These are phyloP conservation scores for Oryzaephilus surinamensis DNA, from an alignment of 1,140 invertebrate species.

Conservation along the genomic window DNA sequence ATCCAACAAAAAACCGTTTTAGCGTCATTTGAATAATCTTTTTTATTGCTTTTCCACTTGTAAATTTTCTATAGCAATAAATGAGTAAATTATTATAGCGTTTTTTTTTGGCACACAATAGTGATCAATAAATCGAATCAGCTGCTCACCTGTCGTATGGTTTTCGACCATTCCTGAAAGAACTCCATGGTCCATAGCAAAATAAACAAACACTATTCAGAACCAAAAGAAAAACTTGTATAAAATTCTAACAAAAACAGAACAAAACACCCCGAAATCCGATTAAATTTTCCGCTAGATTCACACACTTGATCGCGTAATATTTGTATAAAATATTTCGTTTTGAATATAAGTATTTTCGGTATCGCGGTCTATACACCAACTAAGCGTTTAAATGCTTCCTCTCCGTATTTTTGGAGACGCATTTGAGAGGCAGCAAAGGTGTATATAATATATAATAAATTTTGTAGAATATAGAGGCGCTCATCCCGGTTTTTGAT, in stretches of 20 bases:
- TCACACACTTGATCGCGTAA: slow-evolving; percentile 1
- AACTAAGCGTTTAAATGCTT: too few species aligned
- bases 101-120: too few species aligned
- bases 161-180: slow-evolving; percentile 29
- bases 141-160: slow-evolving; percentile 5
- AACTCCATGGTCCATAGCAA: slow-evolving; percentile 30
- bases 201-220: neutral
- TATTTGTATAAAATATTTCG: neutral
- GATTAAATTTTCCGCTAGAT: slow-evolving; percentile 1
- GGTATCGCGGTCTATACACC: neutral
- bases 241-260: too few species aligned
- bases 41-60: too few species aligned
- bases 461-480: too few species aligned
- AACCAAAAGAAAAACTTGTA: neutral
- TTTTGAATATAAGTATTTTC: slow-evolving; percentile 1
- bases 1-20: too few species aligned
- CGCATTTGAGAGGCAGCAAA: slow-evolving; percentile 20
- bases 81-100: too few species aligned
- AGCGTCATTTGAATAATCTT: too few species aligned
- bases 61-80: too few species aligned
- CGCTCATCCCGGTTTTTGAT: too few species aligned
- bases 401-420: slow-evolving; percentile 27
- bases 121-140: too few species aligned
- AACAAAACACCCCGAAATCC: slow-evolving; percentile 6
- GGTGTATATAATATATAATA: too few species aligned